Evolutionary conservation across 2,113 vertebrate species (phyloP), one percentile per base, ranked within the genome.

Genomic region (Xenopus tropicalis): DNA sequence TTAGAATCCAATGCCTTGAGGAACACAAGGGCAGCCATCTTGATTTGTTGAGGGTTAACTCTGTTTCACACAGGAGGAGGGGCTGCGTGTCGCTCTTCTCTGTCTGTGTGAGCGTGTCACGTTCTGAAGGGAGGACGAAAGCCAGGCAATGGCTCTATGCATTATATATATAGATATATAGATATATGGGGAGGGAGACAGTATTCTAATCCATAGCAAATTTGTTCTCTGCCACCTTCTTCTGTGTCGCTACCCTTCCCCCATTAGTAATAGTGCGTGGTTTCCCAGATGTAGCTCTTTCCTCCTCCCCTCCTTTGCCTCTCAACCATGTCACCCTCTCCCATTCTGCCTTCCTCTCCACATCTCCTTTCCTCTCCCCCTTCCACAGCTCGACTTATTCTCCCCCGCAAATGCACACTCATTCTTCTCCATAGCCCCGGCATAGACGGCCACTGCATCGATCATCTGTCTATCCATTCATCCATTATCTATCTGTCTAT

Each of bases 281-380:
- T n/a, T 66, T 74, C 52, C 63, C 54, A 25, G 54, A 67, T 67
- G 43, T 57, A 20, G 56, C 48, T n/a, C 58, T 58, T 48, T 54
- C 17, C 51, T 54, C 43, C 57, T 23, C 66, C 54, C 52, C 64
- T 16, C 57, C 56, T 61, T 16, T 52, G 66, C 52, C 59, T 61
- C 56, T 61, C 65, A 68, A 48, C 72, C 64, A 67, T 74, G 61
- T 68, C 56, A 29, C 44, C 11, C 72, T 74, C 70, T 71, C 29
- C 21, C 29, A 52, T 68, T 43, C 54, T 22, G 37, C 16, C 58
- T 73, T 73, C 13, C 61, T 46, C 20, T 29, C 29, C 24, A 37
- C 25, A 54, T 63, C 54, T 17, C 67, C 51, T 46, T 64, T 29
- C 10, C 67, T 22, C 51, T 51, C 14, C 48, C 24, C 29, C 29